phyloP scores from a whole-genome alignment of 2,797 vertebrate species.

The Micromesistius poutassou region DNA sequence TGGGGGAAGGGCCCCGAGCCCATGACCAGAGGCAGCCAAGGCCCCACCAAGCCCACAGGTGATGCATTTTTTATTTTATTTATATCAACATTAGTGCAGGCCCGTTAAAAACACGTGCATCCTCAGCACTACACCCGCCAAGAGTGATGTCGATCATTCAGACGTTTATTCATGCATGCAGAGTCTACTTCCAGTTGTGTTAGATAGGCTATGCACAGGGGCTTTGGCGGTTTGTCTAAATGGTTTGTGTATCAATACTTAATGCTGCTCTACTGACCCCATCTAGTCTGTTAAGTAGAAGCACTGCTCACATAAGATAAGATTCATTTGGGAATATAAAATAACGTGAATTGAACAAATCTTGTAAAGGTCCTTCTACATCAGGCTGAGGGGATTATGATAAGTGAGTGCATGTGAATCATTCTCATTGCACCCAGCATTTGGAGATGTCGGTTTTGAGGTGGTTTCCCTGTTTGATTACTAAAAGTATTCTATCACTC shows the following conservation, averaged over 20 bases:
- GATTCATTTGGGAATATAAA: background rate
- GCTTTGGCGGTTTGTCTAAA: background rate
- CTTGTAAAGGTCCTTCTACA: too few relatives aligned
- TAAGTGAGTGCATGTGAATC: too few relatives aligned
- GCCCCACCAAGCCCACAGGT: constrained; percentile 77
- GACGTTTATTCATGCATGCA: background rate
- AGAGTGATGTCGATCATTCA: too few relatives aligned
- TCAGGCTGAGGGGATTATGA: too few relatives aligned
- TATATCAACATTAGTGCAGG: background rate
- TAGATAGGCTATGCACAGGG: background rate
- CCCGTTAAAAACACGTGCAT: background rate
- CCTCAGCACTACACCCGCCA: background rate
- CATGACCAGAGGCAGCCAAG: constrained; percentile 76
- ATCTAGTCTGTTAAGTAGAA: background rate
- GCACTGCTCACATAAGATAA: background rate
- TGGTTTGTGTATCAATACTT: background rate
- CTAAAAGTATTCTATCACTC: too few relatives aligned
- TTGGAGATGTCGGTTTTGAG: too few relatives aligned
- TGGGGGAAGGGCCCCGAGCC: constrained; percentile 83
- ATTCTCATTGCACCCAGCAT: too few relatives aligned
- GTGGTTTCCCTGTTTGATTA: too few relatives aligned
- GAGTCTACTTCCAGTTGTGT: background rate
- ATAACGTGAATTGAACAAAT: background rate
- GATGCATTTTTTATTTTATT: background rate
- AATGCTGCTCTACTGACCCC: background rate